Evolutionary conservation across 2,888 invertebrate species (phyloP), one percentile per base, ranked within the genome.

Genomic region (Dione juno): DNA sequence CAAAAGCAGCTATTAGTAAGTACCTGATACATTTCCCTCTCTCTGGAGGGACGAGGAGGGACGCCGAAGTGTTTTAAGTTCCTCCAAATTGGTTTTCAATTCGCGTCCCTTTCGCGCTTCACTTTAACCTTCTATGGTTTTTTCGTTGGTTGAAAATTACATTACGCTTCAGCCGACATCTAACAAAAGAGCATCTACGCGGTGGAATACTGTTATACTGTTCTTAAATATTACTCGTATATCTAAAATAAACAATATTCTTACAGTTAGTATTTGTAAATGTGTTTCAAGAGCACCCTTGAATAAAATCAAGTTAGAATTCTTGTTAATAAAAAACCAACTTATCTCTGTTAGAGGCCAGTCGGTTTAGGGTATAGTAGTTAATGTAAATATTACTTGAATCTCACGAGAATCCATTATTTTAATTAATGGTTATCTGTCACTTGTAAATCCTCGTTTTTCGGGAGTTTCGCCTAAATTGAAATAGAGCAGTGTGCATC

Each of bases 31-130:
- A 66, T 69, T 61, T 67, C 57, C 70, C 72, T 72, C 72, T 52
- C 61, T 52, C 67, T 64, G 50, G 63, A 48, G 72, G 72, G 57
- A 16, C 37, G 54, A 35, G 16, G 57, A 19, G 57, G 74, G 68
- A 57, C 50, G 70, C 43, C 53, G 63, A 67, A 72, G 68, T 70
- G 74, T 74, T 74, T 74, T 74, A 74, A 74, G 72, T 66, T 70
- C 64, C 68, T 72, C 72, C 66, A 68, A 74, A 74, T 74, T 74
- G 72, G 72, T 74, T 71, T 71, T 71, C 67, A 58, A 65, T 64
- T 72, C 72, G 48, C 72, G 70, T 58, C 68, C 69, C 66, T 70
- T 66, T 57, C 66, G 40, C 10, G 53, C 63, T 21, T 71, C 63
- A 52, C 59, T 64, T 67, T 57, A 63, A 63, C 67, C 63, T 58